These are phyloP conservation scores for Periophthalmus modestus DNA, from an alignment of 2,113 vertebrate genomes.

Conservation along the genomic window DNA sequence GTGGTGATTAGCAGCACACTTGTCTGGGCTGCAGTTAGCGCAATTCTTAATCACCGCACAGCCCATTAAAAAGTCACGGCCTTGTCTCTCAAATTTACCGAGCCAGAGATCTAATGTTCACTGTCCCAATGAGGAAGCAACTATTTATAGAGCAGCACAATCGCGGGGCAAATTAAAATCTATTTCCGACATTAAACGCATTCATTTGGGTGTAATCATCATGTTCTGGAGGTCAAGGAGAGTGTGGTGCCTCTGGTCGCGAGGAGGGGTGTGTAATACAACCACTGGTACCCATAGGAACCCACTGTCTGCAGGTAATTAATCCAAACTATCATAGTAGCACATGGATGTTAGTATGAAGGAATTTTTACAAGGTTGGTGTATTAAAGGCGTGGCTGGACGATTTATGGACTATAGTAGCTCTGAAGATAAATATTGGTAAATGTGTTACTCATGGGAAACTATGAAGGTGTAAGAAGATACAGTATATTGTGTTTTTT, in stretches of 20 bases:
- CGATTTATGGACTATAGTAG: no score
- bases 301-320: background rate
- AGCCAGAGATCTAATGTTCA: conserved; percentile 15
- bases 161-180: conserved; percentile 2
- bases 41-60: conserved; percentile 43
- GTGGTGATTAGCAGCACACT: conserved; percentile 23
- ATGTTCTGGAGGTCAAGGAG: conserved; percentile 2
- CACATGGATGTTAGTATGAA: background rate
- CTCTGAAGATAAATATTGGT: no score
- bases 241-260: background rate
- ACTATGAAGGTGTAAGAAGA: no score
- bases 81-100: conserved; percentile 37
- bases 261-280: background rate
- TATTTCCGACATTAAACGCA: background rate
- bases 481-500: no score
- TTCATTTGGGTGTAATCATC: background rate
- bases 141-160: conserved; percentile 8
- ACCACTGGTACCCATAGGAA: background rate
- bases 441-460: no score
- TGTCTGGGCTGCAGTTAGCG: conserved; percentile 27
- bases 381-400: background rate
- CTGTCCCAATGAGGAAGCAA: background rate
- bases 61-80: conserved; percentile 40
- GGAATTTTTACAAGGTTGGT: background rate
- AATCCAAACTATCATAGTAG: background rate